Conservation (phyloP, 2,888 invertebrate genomes). For the Tenodera sinensis region DNA sequence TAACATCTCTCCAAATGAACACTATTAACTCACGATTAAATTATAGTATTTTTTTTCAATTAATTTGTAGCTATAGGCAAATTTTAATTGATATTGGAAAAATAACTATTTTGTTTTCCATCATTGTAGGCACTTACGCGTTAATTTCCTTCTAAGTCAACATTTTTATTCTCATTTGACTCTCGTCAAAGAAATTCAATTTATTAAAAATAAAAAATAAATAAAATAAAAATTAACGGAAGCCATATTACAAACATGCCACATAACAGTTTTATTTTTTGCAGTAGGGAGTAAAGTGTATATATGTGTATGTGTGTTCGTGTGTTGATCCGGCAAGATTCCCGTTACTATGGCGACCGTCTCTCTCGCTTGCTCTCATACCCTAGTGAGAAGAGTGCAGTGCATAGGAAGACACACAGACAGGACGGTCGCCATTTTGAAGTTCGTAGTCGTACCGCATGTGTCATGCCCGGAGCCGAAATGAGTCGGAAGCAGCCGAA, state of each 20-base stretch:
- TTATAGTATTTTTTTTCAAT: too few species aligned
- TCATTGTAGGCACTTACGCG: neutral
- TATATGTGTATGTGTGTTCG: neutral
- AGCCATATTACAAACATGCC: neutral
- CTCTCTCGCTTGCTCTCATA: slow-evolving; percentile 4
- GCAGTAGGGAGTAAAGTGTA: neutral
- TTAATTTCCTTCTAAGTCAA: neutral
- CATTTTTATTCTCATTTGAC: neutral
- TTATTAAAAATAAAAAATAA: neutral
- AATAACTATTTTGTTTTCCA: neutral
- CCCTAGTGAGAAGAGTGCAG: slow-evolving; percentile 1
- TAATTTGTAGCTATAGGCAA: too few species aligned
- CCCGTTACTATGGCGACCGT: slow-evolving; percentile 14
- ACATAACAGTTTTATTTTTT: neutral
- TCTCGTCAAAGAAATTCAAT: neutral
- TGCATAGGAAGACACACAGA: neutral
- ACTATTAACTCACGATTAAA: too few species aligned
- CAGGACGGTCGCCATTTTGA: slow-evolving; percentile 12
- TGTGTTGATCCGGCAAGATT: slow-evolving; percentile 11
- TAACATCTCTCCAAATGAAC: too few species aligned
- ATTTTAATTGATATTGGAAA: neutral
- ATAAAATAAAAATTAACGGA: neutral
- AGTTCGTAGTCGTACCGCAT: neutral
- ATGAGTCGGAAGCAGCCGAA: neutral
- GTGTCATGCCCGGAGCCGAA: neutral